Evolutionary conservation across 2,797 vertebrate genomes (phyloP), one percentile per base, ranked within the genome.

Genomic region (Holocentrus rufus): DNA sequence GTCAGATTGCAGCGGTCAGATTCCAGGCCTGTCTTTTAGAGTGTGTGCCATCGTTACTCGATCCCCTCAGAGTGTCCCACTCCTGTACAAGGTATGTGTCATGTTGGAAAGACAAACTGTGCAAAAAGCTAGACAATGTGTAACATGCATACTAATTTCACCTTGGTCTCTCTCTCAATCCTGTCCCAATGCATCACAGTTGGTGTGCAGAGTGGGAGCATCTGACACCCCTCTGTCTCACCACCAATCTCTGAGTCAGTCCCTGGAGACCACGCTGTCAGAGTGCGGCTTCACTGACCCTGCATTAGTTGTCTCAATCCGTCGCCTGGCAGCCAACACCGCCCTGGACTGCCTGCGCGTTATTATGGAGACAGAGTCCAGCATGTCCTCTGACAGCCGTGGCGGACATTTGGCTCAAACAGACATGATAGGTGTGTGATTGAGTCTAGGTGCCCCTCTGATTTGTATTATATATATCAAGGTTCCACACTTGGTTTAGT

Each of bases 11-110:
- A 65, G 46, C 39, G 65, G 55, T 62, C 39, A 36, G 54, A 77
- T 64, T 36, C 72, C 84, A 23, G 78, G 76, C 68, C 80, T 93
- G 85, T 84, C 92, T 20, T 69, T 93, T 77, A 90, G 91, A 25
- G 83, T 93, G 82, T 94, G 92, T 56, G 85, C 92, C n/a, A 83
- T 93, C 54, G 91, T 93, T 66, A 93, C 91, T 76, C 86, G 93
- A 65, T 92, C 90, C 22, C 92, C 92, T 75, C 89, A 88, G 20
- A 89, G 92, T 62, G 85, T 85, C 83, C 93, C 93, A 46, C 82
- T 93, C 49, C 81, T 94, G 72, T 93, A 92, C 87, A 92, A 93
- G 92, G 93, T 94, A 79, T 39, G 23, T 27, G 23, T n/a, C 8
- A 31, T 3, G 7, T 31, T 31, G 30, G 7, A 7, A 31, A 31